Conservation (phyloP, 2,888 invertebrate genomes). For the Arctia plantaginis region DNA sequence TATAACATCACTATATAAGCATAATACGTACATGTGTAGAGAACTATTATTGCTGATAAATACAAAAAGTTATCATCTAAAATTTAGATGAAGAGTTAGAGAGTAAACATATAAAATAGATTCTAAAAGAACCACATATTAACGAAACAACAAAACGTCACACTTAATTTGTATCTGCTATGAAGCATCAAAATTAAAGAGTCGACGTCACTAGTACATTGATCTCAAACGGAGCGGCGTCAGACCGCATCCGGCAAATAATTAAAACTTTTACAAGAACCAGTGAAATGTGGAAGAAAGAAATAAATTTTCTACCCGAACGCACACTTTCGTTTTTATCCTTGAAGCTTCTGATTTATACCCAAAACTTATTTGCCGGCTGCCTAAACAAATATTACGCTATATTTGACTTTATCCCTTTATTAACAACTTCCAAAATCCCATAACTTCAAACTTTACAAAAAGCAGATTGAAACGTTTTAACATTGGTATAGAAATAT, state of each 20-base stretch:
- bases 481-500: conserved; percentile 52
- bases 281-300: conserved; percentile 76
- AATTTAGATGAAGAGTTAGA: neutral
- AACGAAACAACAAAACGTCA: conserved; percentile 37
- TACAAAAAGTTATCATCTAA: neutral
- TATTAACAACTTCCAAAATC: conserved; percentile 46
- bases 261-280: conserved; percentile 82
- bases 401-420: conserved; percentile 50
- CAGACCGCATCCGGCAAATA: conserved; percentile 78
- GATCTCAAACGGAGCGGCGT: conserved; percentile 68
- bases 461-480: conserved; percentile 30
- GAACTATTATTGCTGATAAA: neutral
- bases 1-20: no score
- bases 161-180: conserved; percentile 50
- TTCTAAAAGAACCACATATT: conserved; percentile 26
- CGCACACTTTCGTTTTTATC: conserved; percentile 80
- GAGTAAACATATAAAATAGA: neutral
- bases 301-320: conserved; percentile 80
- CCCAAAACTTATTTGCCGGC: conserved; percentile 58
- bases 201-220: conserved; percentile 66
- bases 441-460: conserved; percentile 23
- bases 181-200: conserved; percentile 62
- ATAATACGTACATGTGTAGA: neutral
- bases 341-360: conserved; percentile 74
- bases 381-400: conserved; percentile 41